A percentile compares a stretch with the other conserved stretches of the same genome.
phyloP scores from a whole-genome alignment of 1,140 invertebrate genomes.

The Popillia japonica region DNA sequence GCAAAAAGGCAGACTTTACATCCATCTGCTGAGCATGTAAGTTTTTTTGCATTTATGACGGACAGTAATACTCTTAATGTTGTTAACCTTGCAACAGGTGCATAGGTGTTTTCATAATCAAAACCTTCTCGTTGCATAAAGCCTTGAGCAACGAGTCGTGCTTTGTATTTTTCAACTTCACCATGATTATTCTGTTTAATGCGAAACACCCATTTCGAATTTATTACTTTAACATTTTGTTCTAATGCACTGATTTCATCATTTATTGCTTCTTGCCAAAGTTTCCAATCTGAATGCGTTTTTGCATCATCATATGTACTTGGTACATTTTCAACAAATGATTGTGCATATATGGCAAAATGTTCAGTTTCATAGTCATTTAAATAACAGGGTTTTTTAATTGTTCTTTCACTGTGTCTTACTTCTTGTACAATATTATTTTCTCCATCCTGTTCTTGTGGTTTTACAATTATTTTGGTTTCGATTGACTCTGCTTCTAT shows the following conservation, averaged over 20 bases:
- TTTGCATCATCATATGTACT: slow-evolving; percentile 2
- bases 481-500: neutral
- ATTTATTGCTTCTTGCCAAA: neutral
- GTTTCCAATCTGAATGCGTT: neutral
- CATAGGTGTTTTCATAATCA: slow-evolving; percentile 43
- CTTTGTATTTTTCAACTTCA: slow-evolving; percentile 39
- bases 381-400: neutral
- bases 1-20: slow-evolving; percentile 58
- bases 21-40: slow-evolving; percentile 51
- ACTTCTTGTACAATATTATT: slow-evolving; percentile 1
- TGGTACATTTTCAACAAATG: slow-evolving; percentile 17
- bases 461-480: neutral
- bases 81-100: slow-evolving; percentile 53
- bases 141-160: slow-evolving; percentile 58
- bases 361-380: neutral
- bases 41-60: slow-evolving; percentile 38
- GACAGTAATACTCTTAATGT: slow-evolving; percentile 48
- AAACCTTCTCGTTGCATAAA: slow-evolving; percentile 56
- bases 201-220: slow-evolving; percentile 45
- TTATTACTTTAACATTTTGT: slow-evolving; percentile 49
- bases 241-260: slow-evolving; percentile 52
- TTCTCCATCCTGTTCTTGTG: neutral
- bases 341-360: slow-evolving; percentile 20
- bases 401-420: slow-evolving; percentile 18
- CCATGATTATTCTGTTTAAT: slow-evolving; percentile 34